phyloP scores from a whole-genome alignment of 1,140 invertebrate species.

The Brachionus plicatilis region DNA sequence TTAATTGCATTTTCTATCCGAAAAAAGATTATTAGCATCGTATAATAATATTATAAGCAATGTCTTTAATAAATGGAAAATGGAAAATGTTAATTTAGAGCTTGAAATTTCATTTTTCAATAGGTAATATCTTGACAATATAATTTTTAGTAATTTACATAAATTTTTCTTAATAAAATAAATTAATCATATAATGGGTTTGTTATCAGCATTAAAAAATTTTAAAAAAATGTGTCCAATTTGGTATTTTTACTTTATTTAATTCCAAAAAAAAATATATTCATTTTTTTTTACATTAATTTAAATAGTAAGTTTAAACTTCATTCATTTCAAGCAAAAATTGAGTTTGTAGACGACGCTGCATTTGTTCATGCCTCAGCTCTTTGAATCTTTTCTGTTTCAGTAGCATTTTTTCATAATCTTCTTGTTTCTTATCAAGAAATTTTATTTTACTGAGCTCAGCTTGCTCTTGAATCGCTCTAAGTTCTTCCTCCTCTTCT shows the following conservation, averaged over 20 bases:
- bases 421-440: constrained; percentile 16
- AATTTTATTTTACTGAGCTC: neutral
- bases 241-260: neutral
- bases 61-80: neutral
- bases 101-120: neutral
- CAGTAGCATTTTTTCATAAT: constrained; percentile 4
- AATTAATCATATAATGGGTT: neutral
- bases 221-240: neutral
- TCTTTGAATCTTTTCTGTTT: constrained; percentile 19
- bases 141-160: neutral
- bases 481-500: constrained; percentile 10
- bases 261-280: neutral
- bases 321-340: neutral
- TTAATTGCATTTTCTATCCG: neutral
- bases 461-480: neutral
- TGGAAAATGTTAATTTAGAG: neutral
- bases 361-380: constrained; percentile 15
- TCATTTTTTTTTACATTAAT: neutral
- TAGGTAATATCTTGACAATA: neutral
- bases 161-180: neutral
- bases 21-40: neutral
- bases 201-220: neutral
- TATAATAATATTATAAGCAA: neutral
- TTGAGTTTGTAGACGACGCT: neutral
- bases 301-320: neutral